A percentile compares a stretch with the other conserved stretches of the same genome.
These are phyloP conservation scores for Tipula helvola DNA, from an alignment of 2,888 invertebrate genomes.

Conservation along the genomic window DNA sequence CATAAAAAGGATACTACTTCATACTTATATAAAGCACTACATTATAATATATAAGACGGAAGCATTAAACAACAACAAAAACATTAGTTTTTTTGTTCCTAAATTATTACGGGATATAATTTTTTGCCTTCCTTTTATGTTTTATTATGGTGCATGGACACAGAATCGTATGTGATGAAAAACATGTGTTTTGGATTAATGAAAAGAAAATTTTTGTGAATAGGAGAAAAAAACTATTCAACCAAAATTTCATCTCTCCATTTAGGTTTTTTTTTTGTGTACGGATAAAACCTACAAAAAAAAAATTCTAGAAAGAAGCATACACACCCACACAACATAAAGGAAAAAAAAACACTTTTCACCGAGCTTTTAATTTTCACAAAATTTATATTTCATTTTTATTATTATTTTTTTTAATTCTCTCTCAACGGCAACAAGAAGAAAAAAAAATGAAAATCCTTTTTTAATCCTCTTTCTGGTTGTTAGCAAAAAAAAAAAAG, in stretches of 20 bases:
- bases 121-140: neutral
- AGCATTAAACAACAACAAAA: neutral
- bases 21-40: neutral
- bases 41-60: neutral
- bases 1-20: neutral
- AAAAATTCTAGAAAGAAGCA: neutral
- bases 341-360: neutral
- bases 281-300: neutral
- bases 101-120: neutral
- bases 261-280: neutral
- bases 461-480: neutral
- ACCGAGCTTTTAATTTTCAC: neutral
- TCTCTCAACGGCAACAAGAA: neutral
- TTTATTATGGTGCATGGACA: neutral
- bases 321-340: neutral
- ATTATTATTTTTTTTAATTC: neutral
- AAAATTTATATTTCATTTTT: neutral
- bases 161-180: neutral
- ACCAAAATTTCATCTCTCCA: neutral
- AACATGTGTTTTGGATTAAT: neutral
- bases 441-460: neutral
- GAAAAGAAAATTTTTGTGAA: neutral
- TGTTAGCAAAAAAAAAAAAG: neutral
- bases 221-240: neutral
- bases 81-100: neutral